A percentile compares a stretch with the other conserved stretches of the same genome.
Evolutionary conservation across 2,888 invertebrate species (phyloP).

Genomic region (Leptinotarsa juncta): DNA sequence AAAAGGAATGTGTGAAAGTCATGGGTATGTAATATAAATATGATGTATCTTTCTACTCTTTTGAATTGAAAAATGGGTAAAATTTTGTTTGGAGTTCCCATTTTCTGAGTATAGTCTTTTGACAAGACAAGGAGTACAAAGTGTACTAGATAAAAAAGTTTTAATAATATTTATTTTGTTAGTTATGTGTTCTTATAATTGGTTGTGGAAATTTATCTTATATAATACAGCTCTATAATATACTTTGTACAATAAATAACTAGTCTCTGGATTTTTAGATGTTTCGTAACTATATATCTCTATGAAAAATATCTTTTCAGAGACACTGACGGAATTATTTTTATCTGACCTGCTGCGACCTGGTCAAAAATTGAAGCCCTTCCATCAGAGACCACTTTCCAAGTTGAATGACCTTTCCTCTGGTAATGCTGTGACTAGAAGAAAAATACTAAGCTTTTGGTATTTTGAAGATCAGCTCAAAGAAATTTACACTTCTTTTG

Average conservation of each 20-base stretch:
- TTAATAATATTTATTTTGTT: no score
- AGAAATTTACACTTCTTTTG: conserved; percentile 73
- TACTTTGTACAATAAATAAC: no score
- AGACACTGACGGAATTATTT: conserved; percentile 83
- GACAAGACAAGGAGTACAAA: no score
- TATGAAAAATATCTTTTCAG: conserved; percentile 65
- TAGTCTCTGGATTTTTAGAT: no score
- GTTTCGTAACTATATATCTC: no score
- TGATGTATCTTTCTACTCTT: neutral
- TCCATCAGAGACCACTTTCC: conserved; percentile 74
- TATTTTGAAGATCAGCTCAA: conserved; percentile 91
- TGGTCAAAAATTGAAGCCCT: conserved; percentile 73
- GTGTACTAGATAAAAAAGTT: no score
- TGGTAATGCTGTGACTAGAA: conserved; percentile 74
- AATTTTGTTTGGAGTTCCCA: no score
- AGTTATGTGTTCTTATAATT: no score
- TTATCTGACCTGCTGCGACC: conserved; percentile 77
- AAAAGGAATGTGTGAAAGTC: no score
- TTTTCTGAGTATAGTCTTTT: no score
- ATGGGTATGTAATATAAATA: conserved; percentile 69
- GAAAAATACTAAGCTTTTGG: conserved; percentile 81
- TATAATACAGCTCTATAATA: no score
- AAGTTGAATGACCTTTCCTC: conserved; percentile 71
- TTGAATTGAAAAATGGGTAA: neutral
- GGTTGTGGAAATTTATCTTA: no score